Evolutionary conservation across 2,888 invertebrate genomes (phyloP).

Genomic region (Malthinus flaveolus): DNA sequence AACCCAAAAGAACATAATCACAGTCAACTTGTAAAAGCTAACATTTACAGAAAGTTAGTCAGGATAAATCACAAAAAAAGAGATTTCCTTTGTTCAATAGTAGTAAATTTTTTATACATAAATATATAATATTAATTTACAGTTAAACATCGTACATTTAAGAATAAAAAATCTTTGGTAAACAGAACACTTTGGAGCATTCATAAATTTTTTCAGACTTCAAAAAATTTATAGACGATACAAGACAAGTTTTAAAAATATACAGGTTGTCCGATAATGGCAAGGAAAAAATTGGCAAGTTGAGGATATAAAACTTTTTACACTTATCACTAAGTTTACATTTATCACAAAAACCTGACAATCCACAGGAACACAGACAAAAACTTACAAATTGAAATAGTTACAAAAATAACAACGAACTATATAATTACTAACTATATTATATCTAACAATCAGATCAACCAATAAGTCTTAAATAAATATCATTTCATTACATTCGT

Average conservation of each 20-base stretch:
- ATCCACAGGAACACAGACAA: slow-evolving; percentile 22
- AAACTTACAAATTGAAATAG: slow-evolving; percentile 10
- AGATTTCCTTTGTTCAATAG: slow-evolving; percentile 1
- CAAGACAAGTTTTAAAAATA: neutral
- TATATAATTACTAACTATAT: neutral
- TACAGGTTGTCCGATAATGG: neutral
- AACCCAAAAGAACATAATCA: slow-evolving; percentile 1
- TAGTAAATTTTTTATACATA: neutral
- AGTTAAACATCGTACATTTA: neutral
- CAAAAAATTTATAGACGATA: neutral
- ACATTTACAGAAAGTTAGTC: neutral
- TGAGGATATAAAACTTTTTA: neutral
- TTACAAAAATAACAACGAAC: slow-evolving; percentile 24
- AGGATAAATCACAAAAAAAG: neutral
- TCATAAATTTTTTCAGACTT: neutral
- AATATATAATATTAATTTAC: neutral
- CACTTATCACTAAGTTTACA: slow-evolving; percentile 5
- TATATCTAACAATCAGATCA: slow-evolving; percentile 7
- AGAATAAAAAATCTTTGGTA: slow-evolving; percentile 4
- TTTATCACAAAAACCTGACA: slow-evolving; percentile 26
- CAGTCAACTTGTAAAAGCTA: slow-evolving; percentile 1
- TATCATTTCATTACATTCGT: slow-evolving; percentile 13
- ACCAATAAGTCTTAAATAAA: slow-evolving; percentile 14
- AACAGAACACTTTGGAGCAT: neutral
- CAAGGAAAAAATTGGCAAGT: slow-evolving; percentile 3